Base-by-base conservation (phyloP, 1,140 invertebrate genomes). In the Myzus persicae region DNA sequence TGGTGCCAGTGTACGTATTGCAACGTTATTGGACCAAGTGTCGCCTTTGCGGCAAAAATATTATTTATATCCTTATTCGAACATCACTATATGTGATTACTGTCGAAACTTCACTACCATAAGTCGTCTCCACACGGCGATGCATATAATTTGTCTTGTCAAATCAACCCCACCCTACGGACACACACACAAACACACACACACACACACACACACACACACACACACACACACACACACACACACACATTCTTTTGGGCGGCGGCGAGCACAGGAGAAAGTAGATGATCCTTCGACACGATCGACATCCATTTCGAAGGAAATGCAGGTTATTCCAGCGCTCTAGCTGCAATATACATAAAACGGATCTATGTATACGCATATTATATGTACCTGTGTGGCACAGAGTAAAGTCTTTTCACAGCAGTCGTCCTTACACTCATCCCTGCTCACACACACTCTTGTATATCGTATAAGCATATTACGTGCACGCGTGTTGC, bases 401-500 rank as follows among this genome's bases (percentile, higher is more conserved):
- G 1, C 31, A 5, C 59, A n/a, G 59, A 18, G 14, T n/a, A 76
- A 76, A 76, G 59, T 76, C 59, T 76, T 76, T 76, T 76, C 31
- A n/a, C 59, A 76, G 59, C 59, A 76, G 59, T 76, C 59, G 59
- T n/a, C 14, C n/a, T 4, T 67, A 67, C 11, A 67, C 11, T 31
- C 59, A n/a, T n/a, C 14, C 59, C 26, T 1, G 20, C 59, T n/a
- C 59, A 5, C 59, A 67, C 11, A n/a, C 31, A 67, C 31, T 67
- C 59, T n/a, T 76, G 31, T 76, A 76, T 76, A 76, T 76, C n/a
- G 59, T 76, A 76, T 76, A 76, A 76, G 59, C 59, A 76, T 76
- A 76, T 76, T 76, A 76, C 59, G 59, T 76, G 59, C 59, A 76
- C 59, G 59, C 59, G 59, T 76, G 59, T 76, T 76, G 59, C 59